Conservation (phyloP, 2,113 vertebrate species). For the Petroica traversi region DNA sequence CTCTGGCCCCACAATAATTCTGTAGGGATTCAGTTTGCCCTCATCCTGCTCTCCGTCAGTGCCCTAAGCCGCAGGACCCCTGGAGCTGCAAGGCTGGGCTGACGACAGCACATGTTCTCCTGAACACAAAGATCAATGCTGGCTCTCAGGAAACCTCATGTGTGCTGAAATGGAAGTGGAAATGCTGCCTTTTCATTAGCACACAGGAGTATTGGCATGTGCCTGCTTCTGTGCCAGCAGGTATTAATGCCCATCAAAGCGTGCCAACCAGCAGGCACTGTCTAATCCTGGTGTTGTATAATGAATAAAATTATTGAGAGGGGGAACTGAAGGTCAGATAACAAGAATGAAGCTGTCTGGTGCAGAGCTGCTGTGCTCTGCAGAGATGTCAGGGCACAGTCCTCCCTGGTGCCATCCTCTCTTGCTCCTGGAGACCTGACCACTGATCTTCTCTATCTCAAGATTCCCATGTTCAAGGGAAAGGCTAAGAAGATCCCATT, state of each 20-base stretch:
- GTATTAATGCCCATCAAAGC: slow-evolving; percentile 51
- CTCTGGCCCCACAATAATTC: not conserved
- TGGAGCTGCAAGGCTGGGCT: not conserved
- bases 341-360: not conserved
- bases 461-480: not conserved
- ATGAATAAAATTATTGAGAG: slow-evolving; percentile 48
- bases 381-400: not conserved
- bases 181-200: slow-evolving; percentile 46
- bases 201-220: slow-evolving; percentile 11
- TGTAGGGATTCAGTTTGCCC: not conserved
- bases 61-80: not conserved
- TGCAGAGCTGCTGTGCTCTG: not conserved
- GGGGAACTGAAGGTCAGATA: not conserved
- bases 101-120: not conserved
- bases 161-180: slow-evolving; percentile 15
- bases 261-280: slow-evolving; percentile 47
- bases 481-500: not conserved
- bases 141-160: not conserved
- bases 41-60: not conserved
- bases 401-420: not conserved
- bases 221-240: slow-evolving; percentile 33
- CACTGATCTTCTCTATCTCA: not conserved
- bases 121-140: not conserved
- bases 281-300: slow-evolving; percentile 54
- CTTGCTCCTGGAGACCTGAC: not conserved